These are phyloP conservation scores for Neuroterus valhalla DNA, from an alignment of 1,140 invertebrate genomes.

Conservation along the genomic window DNA sequence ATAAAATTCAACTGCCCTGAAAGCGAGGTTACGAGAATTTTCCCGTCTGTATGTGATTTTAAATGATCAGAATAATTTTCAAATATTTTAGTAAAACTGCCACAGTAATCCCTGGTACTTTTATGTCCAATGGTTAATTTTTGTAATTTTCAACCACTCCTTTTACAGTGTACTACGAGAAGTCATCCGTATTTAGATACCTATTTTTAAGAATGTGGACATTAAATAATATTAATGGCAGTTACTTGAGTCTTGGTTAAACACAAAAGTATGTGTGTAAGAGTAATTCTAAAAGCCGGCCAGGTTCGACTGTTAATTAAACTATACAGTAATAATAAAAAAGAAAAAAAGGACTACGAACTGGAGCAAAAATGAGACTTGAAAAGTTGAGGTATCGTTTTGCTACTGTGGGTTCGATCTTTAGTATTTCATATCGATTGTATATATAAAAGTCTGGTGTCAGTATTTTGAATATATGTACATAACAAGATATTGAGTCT, in stretches of 20 bases:
- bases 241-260: slow-evolving; percentile 5
- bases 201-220: slow-evolving; percentile 9
- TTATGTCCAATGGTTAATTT: not conserved
- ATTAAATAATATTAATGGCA: slow-evolving; percentile 9
- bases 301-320: slow-evolving; percentile 10
- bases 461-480: slow-evolving; percentile 28
- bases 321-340: not conserved
- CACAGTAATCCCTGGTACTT: too few species aligned
- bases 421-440: slow-evolving; percentile 24
- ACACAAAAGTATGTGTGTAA: slow-evolving; percentile 18
- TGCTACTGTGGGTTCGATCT: slow-evolving; percentile 10
- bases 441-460: slow-evolving; percentile 21
- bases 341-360: not conserved
- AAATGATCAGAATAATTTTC: too few species aligned
- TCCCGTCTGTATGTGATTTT: too few species aligned
- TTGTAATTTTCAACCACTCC: too few species aligned
- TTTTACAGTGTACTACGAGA: too few species aligned
- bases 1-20: too few species aligned
- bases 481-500: slow-evolving; percentile 12
- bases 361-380: not conserved
- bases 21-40: too few species aligned
- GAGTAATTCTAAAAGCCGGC: slow-evolving; percentile 26
- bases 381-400: slow-evolving; percentile 14
- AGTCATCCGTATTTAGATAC: slow-evolving; percentile 1
- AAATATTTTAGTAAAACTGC: too few species aligned